Evolutionary conservation across 2,113 vertebrate species (phyloP).

Genomic region (Synodontis membranacea): DNA sequence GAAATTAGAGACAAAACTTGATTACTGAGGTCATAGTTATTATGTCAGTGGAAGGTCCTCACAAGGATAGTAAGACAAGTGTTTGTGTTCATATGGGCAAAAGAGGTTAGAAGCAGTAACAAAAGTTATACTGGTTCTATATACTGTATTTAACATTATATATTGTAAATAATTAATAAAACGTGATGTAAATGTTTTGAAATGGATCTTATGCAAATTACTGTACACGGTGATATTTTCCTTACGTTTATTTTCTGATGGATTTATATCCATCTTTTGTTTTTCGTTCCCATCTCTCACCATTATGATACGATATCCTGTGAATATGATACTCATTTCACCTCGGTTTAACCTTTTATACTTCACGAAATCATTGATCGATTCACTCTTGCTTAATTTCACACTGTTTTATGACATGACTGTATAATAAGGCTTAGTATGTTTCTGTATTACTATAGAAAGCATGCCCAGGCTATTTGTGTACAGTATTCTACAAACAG

Average conservation of each 20-base stretch:
- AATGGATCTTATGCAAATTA: background rate
- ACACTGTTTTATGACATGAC: background rate
- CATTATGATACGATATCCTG: background rate
- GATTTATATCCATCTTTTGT: too few relatives aligned
- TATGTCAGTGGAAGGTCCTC: too few relatives aligned
- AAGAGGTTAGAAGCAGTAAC: background rate
- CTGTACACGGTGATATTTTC: too few relatives aligned
- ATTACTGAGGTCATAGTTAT: too few relatives aligned
- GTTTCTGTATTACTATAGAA: background rate
- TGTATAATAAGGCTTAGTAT: background rate
- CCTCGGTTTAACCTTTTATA: background rate
- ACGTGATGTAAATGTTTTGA: too few relatives aligned
- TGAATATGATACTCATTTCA: background rate
- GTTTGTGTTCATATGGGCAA: background rate
- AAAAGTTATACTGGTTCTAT: background rate
- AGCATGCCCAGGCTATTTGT: background rate
- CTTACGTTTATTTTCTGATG: too few relatives aligned
- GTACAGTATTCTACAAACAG: constrained; percentile 3
- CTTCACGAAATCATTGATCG: background rate
- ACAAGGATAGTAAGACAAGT: background rate
- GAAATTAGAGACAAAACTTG: too few relatives aligned
- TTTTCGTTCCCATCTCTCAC: background rate
- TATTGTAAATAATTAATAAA: background rate
- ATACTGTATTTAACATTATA: background rate
- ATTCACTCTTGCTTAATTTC: background rate